Evolutionary conservation across 2,113 vertebrate species (phyloP), one percentile per base, ranked within the genome.

Genomic region (Anarrhichthys ocellatus): DNA sequence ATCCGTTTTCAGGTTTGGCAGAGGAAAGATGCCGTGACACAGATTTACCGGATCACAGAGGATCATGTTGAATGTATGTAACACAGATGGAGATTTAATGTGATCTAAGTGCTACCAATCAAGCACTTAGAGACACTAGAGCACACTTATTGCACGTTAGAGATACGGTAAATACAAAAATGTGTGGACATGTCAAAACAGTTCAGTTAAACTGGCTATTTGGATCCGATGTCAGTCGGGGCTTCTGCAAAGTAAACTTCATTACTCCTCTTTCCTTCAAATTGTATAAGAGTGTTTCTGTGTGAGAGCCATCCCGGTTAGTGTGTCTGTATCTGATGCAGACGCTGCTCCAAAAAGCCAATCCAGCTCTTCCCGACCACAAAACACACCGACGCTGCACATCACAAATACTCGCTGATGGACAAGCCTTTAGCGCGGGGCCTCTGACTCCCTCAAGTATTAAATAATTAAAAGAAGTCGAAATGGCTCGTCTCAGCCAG

Each of bases 401-500:
- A 88, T 90, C 81, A 80, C 87, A 87, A 89, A 88, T 71, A 75
- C 75, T 65, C 66, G 56, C 78, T 89, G 88, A 88, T 74, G 89
- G 89, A 88, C 85, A 59, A 64, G 65, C 48, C 62, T 88, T 63
- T n/a, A 78, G 42, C 40, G 64, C 75, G 32, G 72, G 79, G 80
- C 75, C 67, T 83, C 84, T 22, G 70, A 87, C 84, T 84, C 88
- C 87, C 78, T 76, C 59, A 14, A 56, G 84, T 73, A 85, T 87
- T 78, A 69, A 81, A 84, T 82, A 92, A 91, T 90, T 89, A 92
- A 91, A 90, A 84, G 81, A 85, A 59, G 71, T 87, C 58, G 50
- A 90, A 91, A 87, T 27, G 86, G 75, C 40, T 84, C 14, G 6
- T 67, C 83, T 62, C 84, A 81, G 95, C 96, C 96, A 97, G 94